Evolutionary conservation across 2,888 invertebrate genomes (phyloP).

Genomic region (Apamea crenata): DNA sequence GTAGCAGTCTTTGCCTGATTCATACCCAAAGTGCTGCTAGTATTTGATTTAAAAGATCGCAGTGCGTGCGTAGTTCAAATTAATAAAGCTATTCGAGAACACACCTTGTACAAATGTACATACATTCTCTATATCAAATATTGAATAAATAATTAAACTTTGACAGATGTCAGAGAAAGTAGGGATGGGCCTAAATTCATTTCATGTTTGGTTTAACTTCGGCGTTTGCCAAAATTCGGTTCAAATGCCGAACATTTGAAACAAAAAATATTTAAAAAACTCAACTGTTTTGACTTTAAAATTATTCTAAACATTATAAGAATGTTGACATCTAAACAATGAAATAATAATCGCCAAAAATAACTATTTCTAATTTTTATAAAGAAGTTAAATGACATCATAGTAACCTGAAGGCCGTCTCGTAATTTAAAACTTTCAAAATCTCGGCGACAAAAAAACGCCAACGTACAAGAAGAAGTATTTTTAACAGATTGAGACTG

Average conservation of each 20-base stretch:
- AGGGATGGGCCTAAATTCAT: neutral
- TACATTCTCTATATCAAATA: conserved; percentile 28
- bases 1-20: conserved; percentile 11
- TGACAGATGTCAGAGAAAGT: conserved; percentile 40
- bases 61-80: conserved; percentile 56
- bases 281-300: neutral
- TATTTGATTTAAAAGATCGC: conserved; percentile 71
- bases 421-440: too few relatives aligned
- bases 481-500: too few relatives aligned
- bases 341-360: too few relatives aligned
- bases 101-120: conserved; percentile 23
- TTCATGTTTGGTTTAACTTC: neutral
- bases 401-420: too few relatives aligned
- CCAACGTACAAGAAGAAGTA: too few relatives aligned
- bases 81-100: conserved; percentile 60
- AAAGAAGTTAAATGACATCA: too few relatives aligned
- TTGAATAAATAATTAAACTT: conserved; percentile 45
- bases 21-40: conserved; percentile 55
- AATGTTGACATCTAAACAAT: too few relatives aligned
- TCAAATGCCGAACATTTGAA: neutral
- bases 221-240: neutral
- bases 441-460: too few relatives aligned
- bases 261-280: neutral
- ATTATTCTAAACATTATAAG: too few relatives aligned
- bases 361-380: too few relatives aligned